phyloP scores from a whole-genome alignment of 1,140 invertebrate species.

The Stenopsyche tienmushanensis region DNA sequence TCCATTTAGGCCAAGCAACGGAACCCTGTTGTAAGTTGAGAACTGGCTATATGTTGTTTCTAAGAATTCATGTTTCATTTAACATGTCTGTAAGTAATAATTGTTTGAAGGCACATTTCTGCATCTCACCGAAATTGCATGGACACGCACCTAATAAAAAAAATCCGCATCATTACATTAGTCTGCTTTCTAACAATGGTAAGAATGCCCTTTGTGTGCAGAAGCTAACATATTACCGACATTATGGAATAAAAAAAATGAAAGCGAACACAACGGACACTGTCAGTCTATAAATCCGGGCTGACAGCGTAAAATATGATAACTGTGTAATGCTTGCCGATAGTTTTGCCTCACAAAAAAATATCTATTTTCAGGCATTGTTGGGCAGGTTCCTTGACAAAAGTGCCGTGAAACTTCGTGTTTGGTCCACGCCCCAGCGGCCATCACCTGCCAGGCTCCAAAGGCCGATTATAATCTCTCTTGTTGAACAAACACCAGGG shows the following conservation, averaged over 20 bases:
- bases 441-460: conserved; percentile 19
- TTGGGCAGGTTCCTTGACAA: background rate
- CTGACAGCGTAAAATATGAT: conserved; percentile 41
- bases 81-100: too few relatives aligned
- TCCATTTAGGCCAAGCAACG: too few relatives aligned
- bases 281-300: conserved; percentile 35
- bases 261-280: conserved; percentile 12
- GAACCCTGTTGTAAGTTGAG: too few relatives aligned
- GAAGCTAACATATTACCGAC: background rate
- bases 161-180: background rate
- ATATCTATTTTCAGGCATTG: background rate
- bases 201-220: background rate
- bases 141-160: too few relatives aligned
- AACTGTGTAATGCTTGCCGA: conserved; percentile 26
- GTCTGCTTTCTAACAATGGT: background rate
- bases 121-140: too few relatives aligned
- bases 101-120: too few relatives aligned
- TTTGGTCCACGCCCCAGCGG: conserved; percentile 26
- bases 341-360: background rate
- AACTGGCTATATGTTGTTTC: too few relatives aligned
- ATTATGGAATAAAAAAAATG: background rate
- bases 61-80: too few relatives aligned
- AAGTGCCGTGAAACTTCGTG: conserved; percentile 20
- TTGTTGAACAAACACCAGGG: conserved; percentile 39
- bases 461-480: conserved; percentile 35